Conservation (phyloP, 1,140 invertebrate genomes). For the Aradophagus sp. region DNA sequence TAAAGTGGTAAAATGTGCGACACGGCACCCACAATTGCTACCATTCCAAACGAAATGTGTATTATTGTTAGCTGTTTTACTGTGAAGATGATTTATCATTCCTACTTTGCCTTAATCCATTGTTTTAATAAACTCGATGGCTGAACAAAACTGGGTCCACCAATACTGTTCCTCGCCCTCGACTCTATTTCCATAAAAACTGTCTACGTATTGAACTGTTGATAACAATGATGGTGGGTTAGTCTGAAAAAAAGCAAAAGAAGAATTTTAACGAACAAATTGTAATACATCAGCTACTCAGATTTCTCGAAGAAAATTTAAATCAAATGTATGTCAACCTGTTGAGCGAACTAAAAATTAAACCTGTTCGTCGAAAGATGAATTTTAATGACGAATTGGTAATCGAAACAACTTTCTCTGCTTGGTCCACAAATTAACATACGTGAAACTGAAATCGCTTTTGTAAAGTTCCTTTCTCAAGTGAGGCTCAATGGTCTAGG, state of each 20-base stretch:
- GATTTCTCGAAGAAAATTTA: too few relatives aligned
- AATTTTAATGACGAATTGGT: too few relatives aligned
- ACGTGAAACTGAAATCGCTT: too few relatives aligned
- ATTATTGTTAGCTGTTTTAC: constrained; percentile 25
- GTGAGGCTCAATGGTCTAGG: constrained; percentile 81
- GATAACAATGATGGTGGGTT: constrained; percentile 96
- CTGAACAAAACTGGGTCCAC: constrained; percentile 98
- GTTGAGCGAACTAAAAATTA: too few relatives aligned
- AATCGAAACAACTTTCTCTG: too few relatives aligned
- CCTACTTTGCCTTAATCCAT: constrained; percentile 84
- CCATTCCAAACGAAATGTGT: constrained; percentile 33
- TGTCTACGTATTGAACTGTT: constrained; percentile 96
- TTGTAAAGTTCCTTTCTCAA: too few relatives aligned
- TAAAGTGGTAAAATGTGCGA: constrained; percentile 38
- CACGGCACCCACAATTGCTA: constrained; percentile 19
- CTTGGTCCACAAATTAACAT: too few relatives aligned
- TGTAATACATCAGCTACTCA: too few relatives aligned
- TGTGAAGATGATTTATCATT: constrained; percentile 8
- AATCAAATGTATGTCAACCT: too few relatives aligned
- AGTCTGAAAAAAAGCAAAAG: constrained; percentile 77
- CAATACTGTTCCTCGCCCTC: constrained; percentile 96
- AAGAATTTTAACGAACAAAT: too few relatives aligned
- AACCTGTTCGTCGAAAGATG: too few relatives aligned
- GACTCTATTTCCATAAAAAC: constrained; percentile 89
- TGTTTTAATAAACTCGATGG: constrained; percentile 98